Base-by-base conservation (phyloP, 2,888 invertebrate species). In the Rhopalosiphum nymphaeae region DNA sequence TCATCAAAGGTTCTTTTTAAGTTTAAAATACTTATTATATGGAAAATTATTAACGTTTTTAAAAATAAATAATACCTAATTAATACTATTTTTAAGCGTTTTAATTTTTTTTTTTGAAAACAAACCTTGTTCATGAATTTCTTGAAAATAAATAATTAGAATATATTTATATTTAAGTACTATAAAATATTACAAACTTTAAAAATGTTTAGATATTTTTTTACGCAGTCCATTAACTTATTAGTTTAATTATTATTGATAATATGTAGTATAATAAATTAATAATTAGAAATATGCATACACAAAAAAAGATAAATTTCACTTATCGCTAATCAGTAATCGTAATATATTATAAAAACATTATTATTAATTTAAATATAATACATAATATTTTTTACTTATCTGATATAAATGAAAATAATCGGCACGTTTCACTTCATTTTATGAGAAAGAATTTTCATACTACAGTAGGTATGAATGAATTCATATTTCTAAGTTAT, bases 361-460 rank as follows among this genome's bases (percentile, higher is more conserved):
- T 89, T 44, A 89, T 78, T 78, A 78, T 36, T 78, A 36, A 78
- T 36, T 78, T 78, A 78, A 78, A 78, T 36, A 78, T 78, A 78
- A 36, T 78, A 36, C 36, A 21, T 36, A 78, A 36, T 78, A 78
- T 78, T 25, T 78, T 78, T 21, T 78, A 78, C 78, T 36, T 78
- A 78, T 78, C 78, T 42, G 36, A 78, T 78, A 78, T 36, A 78
- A 78, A 78, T 36, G 36, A 36, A 78, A 78, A 36, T 89, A 57
- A 57, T 89, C 11, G 44, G 44, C 29, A 89, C 57, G 29, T 89
- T 57, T 89, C 16, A 44, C 26, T 57, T 56, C 10, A 56, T 56
- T 57, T 9, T 78, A 36, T 36, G 78, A 78, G 36, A 78, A 78
- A 78, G 21, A 36, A 78, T 78, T 78, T 78, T 78, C 9, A 78